Evolutionary conservation across 1,140 invertebrate genomes (phyloP), one percentile per base, ranked within the genome.

Genomic region (Listronotus bonariensis): DNA sequence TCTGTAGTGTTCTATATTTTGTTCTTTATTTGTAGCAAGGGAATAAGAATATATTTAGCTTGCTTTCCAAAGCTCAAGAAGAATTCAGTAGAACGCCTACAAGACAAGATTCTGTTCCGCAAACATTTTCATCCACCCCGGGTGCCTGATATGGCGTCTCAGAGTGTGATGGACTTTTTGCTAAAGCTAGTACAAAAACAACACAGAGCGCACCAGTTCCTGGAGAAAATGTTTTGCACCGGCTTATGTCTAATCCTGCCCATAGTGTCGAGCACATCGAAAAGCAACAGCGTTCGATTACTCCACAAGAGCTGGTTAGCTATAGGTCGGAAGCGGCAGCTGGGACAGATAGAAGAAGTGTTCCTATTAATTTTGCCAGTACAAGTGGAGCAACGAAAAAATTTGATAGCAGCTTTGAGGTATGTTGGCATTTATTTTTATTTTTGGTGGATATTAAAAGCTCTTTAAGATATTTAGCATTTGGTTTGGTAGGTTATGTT

Each of bases 11-110:
- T 34, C 48, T 53, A 53, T 38, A 6, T 34, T 34, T 6, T 34
- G 32, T 6, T 34, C 9, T 34, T 36, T 36, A 41, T 41, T 60
- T 60, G 6, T 34, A 60, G 56, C 54, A 57, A 57, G 18, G 34
- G 1, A 65, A 58, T 45, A 51, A 67, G 32, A 65, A 70, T 48
- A 70, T 70, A 38, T 68, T 70, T 20, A 68, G 89, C 74, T 90
- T 95, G 89, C 80, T 96, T n/a, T 90, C 87, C 61, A 92, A 92
- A 80, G 93, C 93, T 5, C 92, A 95, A 76, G 88, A 93, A 76
- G 91, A 89, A 75, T 92, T 86, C 67, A 89, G 89, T 78, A 82
- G 71, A 65, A 74, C 76, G 11, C 73, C 74, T 75, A 72, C 56
- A 12, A 78, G 76, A 65, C 66, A 66, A 8, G 75, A 77, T 34